Evolutionary conservation across 2,113 vertebrate genomes (phyloP).

Genomic region (Hylia prasina): DNA sequence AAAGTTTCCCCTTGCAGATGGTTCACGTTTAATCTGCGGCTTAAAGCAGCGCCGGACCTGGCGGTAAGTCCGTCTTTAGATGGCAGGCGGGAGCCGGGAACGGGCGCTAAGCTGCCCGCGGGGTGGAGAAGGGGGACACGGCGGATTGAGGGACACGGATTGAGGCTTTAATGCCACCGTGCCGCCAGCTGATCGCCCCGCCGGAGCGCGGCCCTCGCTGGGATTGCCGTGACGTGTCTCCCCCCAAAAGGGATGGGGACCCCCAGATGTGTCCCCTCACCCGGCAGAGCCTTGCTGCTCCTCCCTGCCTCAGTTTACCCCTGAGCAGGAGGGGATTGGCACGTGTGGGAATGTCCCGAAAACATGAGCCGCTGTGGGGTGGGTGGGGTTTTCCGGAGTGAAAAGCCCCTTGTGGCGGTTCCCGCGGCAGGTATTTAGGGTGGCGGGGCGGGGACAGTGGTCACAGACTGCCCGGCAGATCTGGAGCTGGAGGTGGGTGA

Average conservation of each 20-base stretch:
- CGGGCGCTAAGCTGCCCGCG: background rate
- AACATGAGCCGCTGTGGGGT: background rate
- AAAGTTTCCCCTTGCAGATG: slow-evolving; percentile 50
- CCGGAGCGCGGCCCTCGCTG: background rate
- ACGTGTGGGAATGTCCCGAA: background rate
- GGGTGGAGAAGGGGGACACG: background rate
- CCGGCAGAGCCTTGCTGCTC: background rate
- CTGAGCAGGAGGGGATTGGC: fast-evolving
- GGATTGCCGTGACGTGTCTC: fast-evolving
- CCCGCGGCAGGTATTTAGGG: background rate
- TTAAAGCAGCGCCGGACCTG: slow-evolving; percentile 30
- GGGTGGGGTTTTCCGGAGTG: slow-evolving; percentile 22
- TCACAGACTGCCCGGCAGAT: background rate
- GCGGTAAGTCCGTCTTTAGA: slow-evolving; percentile 51
- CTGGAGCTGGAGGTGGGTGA: background rate
- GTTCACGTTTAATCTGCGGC: slow-evolving; percentile 44
- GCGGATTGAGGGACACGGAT: background rate
- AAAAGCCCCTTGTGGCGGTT: slow-evolving; percentile 13
- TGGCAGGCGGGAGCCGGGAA: slow-evolving; percentile 51
- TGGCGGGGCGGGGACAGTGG: fast-evolving
- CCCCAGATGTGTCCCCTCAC: background rate
- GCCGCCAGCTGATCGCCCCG: background rate
- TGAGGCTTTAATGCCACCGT: background rate
- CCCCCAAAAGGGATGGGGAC: background rate
- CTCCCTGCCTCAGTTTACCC: slow-evolving; percentile 17